Evolutionary conservation across 1,140 invertebrate genomes (phyloP), one percentile per base, ranked within the genome.

Genomic region (Penaeus chinensis): DNA sequence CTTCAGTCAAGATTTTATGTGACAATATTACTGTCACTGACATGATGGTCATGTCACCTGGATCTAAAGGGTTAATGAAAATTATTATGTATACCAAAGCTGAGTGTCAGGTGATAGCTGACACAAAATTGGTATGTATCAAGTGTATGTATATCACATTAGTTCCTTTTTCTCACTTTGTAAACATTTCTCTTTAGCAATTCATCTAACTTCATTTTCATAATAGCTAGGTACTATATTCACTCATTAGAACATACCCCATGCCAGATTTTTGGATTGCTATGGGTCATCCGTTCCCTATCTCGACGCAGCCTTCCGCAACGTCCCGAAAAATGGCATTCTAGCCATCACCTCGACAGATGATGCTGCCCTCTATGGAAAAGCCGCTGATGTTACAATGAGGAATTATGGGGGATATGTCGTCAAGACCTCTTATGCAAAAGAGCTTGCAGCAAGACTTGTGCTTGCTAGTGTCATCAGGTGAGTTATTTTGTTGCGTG

Each of bases 371-470:
- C 89, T 92, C 24, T 92, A 92, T 89, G 91, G 91, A 3, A 90
- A 91, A 71, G 89, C 91, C 19, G 82, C 92, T 20, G 91, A 92
- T 76, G 91, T 91, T 19, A 91, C 92, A 11, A 78, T 91, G 60
- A 89, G 92, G 37, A 91, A 91, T 65, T 93, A 92, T 89, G 90
- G 90, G 63, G 92, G 92, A 18, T 88, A 91, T 82, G 91, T 92
- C 61, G 90, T 91, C 32, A 92, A 92, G 83, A 92, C 92, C 47
- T 92, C 91, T 62, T 93, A 92, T 85, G 89, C 91, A 13, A 92
- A 92, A 81, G 92, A 93, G 78, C 62, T 92, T 47, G 92, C 92
- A 79, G 91, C 91, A 5, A 89, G 92, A 77, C 90, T 93, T 37
- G 82, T 92, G 18, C 74, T 92, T 5, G 92, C 91, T 37, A 90